Conservation (phyloP, 2,888 invertebrate genomes). For the Dasysyrphus tricinctus region DNA sequence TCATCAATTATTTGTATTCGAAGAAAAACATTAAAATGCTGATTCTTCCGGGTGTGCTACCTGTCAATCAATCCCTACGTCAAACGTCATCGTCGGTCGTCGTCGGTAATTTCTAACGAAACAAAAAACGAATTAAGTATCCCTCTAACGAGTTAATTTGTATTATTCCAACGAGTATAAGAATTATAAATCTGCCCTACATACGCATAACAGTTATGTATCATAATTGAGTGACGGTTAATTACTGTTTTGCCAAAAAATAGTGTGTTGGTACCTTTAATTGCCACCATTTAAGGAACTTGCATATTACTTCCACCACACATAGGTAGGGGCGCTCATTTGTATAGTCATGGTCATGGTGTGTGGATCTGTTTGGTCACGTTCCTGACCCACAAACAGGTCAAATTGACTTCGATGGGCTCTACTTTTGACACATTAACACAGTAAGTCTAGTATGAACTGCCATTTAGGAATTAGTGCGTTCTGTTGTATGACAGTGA, state of each 20-base stretch:
- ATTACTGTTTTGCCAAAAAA: conserved; percentile 58
- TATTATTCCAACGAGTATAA: conserved; percentile 16
- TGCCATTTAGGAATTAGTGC: conserved; percentile 54
- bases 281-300: conserved; percentile 58
- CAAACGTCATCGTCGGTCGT: neutral
- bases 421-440: conserved; percentile 67
- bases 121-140: conserved; percentile 50
- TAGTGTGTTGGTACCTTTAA: conserved; percentile 18
- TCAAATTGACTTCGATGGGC: conserved; percentile 22
- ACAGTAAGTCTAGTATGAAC: conserved; percentile 61
- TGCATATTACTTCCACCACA: conserved; percentile 52
- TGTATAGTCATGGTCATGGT: neutral
- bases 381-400: conserved; percentile 63
- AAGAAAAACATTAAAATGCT: conserved; percentile 26
- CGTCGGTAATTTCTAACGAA: conserved; percentile 5
- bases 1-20: conserved; percentile 44
- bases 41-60: conserved; percentile 68
- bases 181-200: conserved; percentile 40
- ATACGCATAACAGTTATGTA: conserved; percentile 57
- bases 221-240: conserved; percentile 27
- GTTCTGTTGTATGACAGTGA: conserved; percentile 37
- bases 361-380: conserved; percentile 47
- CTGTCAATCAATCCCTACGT: conserved; percentile 61
- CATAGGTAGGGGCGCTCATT: neutral
- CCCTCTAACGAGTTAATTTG: conserved; percentile 62